Percentiles rank a stretch among this genome's conserved stretches.
Conservation (phyloP, 2,888 invertebrate species). For the Stenodera caucasica region DNA sequence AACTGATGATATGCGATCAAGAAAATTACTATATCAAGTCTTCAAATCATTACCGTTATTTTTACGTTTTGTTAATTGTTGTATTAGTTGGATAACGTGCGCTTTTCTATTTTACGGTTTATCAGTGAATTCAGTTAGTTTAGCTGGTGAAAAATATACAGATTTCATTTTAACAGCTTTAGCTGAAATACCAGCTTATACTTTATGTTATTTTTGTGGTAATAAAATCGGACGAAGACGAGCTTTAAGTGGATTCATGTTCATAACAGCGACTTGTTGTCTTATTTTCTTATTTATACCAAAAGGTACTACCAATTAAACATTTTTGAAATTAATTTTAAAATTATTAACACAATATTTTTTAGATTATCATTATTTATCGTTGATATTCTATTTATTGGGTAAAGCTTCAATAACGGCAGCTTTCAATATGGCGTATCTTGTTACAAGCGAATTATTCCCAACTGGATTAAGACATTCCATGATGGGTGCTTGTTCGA, state of each 20-base stretch:
- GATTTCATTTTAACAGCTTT: constrained; percentile 72
- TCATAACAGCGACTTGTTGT: constrained; percentile 65
- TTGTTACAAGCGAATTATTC: constrained; percentile 70
- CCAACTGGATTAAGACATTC: constrained; percentile 67
- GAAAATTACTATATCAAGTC: constrained; percentile 53
- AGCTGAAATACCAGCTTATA: constrained; percentile 75
- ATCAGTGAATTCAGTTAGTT: constrained; percentile 73
- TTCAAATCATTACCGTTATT: constrained; percentile 60
- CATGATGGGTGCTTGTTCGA: constrained; percentile 66
- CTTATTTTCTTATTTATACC: constrained; percentile 63
- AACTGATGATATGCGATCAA: constrained; percentile 19
- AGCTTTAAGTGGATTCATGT: constrained; percentile 64
- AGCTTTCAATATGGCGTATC: constrained; percentile 67
- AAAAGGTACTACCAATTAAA: constrained; percentile 49
- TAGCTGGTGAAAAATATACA: constrained; percentile 74
- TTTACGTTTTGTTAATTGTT: constrained; percentile 64
- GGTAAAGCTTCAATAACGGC: constrained; percentile 69
- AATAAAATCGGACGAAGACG: constrained; percentile 67
- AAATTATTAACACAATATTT: constrained; percentile 28
- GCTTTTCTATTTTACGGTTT: constrained; percentile 81
- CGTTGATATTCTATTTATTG: constrained; percentile 60
- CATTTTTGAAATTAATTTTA: not conserved
- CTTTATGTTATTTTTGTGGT: constrained; percentile 65
- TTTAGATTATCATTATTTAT: constrained; percentile 58
- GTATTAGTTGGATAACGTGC: constrained; percentile 79